A percentile compares a stretch with the other conserved stretches of the same genome.
phyloP scores from a whole-genome alignment of 2,888 invertebrate species.

The Pseudococcus jackbeardsleyi region DNA sequence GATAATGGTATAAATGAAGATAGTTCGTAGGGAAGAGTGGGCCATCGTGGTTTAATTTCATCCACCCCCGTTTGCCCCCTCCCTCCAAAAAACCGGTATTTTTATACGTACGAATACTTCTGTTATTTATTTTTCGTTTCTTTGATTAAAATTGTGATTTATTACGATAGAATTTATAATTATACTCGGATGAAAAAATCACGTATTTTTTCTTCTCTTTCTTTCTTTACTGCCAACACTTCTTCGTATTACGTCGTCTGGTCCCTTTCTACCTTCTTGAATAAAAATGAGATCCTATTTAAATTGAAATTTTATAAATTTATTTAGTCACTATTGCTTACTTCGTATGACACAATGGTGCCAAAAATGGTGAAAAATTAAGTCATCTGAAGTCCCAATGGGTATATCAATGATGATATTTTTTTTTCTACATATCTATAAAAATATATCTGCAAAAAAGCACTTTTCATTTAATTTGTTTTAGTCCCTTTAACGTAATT shows the following conservation, averaged over 20 bases:
- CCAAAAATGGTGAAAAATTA: no score
- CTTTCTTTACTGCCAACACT: neutral
- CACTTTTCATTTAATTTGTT: neutral
- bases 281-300: no score
- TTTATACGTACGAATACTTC: neutral
- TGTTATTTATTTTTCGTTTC: neutral
- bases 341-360: no score
- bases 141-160: slow-evolving; percentile 14
- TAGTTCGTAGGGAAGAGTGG: slow-evolving; percentile 57
- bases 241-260: neutral
- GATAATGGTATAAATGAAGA: slow-evolving; percentile 63
- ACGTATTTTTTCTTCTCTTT: neutral
- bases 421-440: no score
- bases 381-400: no score
- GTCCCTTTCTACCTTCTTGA: no score
- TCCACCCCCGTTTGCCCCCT: no score
- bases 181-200: neutral
- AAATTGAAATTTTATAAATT: no score
- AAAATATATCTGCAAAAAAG: neutral
- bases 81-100: neutral
- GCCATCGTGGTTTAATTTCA: neutral
- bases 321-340: no score
- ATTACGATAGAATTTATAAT: neutral
- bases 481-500: neutral
- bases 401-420: no score